Conservation (phyloP, 1,140 invertebrate species). For the Pomacea maculata region DNA sequence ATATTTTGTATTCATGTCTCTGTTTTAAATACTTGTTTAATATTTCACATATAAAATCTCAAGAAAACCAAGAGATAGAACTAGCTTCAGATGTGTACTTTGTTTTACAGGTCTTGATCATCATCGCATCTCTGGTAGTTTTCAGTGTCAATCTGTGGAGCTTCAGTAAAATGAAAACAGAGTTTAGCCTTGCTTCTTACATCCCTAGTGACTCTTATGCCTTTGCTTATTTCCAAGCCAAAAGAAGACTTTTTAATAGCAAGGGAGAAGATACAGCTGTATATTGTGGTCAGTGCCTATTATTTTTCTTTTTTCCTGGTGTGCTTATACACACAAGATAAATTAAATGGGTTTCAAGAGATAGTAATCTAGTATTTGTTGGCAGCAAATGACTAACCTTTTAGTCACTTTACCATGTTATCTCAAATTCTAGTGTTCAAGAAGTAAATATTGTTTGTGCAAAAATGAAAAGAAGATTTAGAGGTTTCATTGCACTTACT, state of each 20-base stretch:
- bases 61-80: constrained; percentile 70
- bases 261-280: constrained; percentile 74
- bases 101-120: constrained; percentile 65
- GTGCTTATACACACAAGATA: too few relatives aligned
- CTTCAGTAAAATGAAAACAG: constrained; percentile 74
- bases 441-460: too few relatives aligned
- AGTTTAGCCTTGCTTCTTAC: constrained; percentile 83
- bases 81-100: constrained; percentile 69
- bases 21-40: constrained; percentile 4
- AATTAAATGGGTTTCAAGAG: too few relatives aligned
- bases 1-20: neutral
- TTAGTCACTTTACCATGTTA: too few relatives aligned
- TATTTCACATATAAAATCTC: constrained; percentile 67
- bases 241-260: constrained; percentile 72
- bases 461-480: too few relatives aligned
- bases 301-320: too few relatives aligned
- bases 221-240: constrained; percentile 71
- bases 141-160: constrained; percentile 73
- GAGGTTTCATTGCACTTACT: too few relatives aligned
- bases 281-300: constrained; percentile 71
- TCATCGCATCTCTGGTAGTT: constrained; percentile 71
- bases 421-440: too few relatives aligned
- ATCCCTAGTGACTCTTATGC: constrained; percentile 77
- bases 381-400: too few relatives aligned
- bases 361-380: too few relatives aligned